Conservation (phyloP, 2,797 vertebrate species). For the Silurus aristotelis region DNA sequence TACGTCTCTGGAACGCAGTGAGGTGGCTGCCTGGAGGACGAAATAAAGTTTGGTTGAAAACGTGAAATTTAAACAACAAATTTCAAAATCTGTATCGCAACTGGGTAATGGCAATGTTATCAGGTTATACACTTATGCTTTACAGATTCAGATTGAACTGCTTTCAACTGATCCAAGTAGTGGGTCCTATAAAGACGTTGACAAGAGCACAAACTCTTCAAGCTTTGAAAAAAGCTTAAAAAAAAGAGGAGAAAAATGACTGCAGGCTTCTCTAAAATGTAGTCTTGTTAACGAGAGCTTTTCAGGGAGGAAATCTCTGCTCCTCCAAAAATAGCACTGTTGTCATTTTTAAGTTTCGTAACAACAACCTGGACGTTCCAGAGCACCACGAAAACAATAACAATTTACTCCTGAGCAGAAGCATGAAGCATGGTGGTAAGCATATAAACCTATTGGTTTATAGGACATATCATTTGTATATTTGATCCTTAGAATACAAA, state of each 20-base stretch:
- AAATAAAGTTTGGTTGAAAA: not conserved
- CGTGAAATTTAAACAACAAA: not conserved
- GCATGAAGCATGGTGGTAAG: not conserved
- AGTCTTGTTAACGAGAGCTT: not conserved
- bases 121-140: not conserved
- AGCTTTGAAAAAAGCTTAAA: not conserved
- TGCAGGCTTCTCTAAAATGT: not conserved
- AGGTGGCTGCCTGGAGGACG: slow-evolving; percentile 84
- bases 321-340: not conserved
- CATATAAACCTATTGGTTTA: not conserved
- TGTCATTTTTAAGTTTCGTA: not conserved
- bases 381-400: not conserved
- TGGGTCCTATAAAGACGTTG: not conserved
- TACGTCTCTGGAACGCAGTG: slow-evolving; percentile 94
- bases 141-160: not conserved
- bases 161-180: not conserved
- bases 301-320: not conserved
- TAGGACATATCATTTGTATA: too few species aligned
- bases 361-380: not conserved
- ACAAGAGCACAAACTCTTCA: not conserved
- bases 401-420: not conserved
- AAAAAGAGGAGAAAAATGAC: too few species aligned
- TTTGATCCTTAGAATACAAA: not conserved
- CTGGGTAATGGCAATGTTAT: not conserved
- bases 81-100: not conserved